Conservation (phyloP, 35 echinoderm and acorn worm genomes). For the Heliocidaris tuberculata region DNA sequence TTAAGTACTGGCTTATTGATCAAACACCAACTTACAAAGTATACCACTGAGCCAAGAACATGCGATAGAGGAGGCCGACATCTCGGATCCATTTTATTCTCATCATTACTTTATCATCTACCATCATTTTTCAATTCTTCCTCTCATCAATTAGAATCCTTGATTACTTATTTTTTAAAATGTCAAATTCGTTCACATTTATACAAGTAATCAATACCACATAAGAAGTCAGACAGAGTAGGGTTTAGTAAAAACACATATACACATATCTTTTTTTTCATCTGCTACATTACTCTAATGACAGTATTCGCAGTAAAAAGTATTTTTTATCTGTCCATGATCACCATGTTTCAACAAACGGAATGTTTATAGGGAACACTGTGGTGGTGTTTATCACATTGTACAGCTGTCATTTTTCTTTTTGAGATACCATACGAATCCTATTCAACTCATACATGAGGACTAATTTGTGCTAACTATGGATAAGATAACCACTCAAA, state of each 20-base stretch:
- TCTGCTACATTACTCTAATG: not conserved
- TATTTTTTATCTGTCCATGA: not conserved
- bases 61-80: conserved; percentile 32
- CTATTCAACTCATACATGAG: not conserved
- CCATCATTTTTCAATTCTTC: not conserved
- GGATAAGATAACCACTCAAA: not conserved
- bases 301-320: not conserved
- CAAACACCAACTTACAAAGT: not conserved
- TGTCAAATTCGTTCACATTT: not conserved
- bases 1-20: too few relatives aligned
- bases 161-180: not conserved
- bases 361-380: not conserved
- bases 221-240: not conserved
- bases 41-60: not conserved
- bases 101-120: conserved; percentile 21
- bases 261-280: not conserved
- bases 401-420: not conserved
- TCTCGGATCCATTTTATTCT: conserved; percentile 38
- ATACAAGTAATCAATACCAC: conserved; percentile 4
- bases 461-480: not conserved
- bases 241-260: conserved; percentile 12
- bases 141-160: not conserved
- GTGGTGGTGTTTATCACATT: not conserved
- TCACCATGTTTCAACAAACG: not conserved
- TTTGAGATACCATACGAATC: not conserved